phyloP scores from a whole-genome alignment of 2,888 invertebrate genomes.

The Pammene aurita region DNA sequence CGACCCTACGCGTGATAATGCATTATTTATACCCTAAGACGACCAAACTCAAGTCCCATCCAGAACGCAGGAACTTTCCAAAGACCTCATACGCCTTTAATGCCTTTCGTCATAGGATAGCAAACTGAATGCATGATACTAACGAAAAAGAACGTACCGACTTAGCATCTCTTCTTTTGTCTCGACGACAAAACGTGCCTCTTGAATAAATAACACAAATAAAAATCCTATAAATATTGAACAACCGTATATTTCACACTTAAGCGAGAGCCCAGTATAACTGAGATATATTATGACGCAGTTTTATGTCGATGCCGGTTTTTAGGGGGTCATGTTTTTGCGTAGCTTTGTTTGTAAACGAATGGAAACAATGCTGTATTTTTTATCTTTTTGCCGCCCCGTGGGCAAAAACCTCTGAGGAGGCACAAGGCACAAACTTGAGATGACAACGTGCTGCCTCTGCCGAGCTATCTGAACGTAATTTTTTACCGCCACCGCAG shows the following conservation, averaged over 20 bases:
- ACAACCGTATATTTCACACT: constrained; percentile 81
- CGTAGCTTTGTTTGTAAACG: constrained; percentile 77
- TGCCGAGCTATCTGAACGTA: constrained; percentile 42
- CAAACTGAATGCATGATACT: constrained; percentile 71
- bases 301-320: constrained; percentile 65
- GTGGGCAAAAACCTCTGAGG: constrained; percentile 51
- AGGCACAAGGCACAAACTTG: constrained; percentile 51
- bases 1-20: constrained; percentile 79
- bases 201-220: constrained; percentile 80
- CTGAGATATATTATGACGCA: constrained; percentile 78
- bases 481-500: constrained; percentile 45
- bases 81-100: background rate
- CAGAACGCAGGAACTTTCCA: constrained; percentile 16
- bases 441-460: constrained; percentile 51
- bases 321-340: constrained; percentile 68
- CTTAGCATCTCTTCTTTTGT: constrained; percentile 66
- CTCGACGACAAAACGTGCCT: constrained; percentile 73
- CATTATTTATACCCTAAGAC: constrained; percentile 81
- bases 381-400: constrained; percentile 53
- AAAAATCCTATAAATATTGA: constrained; percentile 81
- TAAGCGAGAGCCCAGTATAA: constrained; percentile 64
- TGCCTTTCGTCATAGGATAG: constrained; percentile 6
- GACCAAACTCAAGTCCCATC: constrained; percentile 64
- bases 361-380: constrained; percentile 68
- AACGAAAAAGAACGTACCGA: constrained; percentile 74